Evolutionary conservation across 1,140 invertebrate species (phyloP), one percentile per base, ranked within the genome.

Genomic region (Anastrepha obliqua): DNA sequence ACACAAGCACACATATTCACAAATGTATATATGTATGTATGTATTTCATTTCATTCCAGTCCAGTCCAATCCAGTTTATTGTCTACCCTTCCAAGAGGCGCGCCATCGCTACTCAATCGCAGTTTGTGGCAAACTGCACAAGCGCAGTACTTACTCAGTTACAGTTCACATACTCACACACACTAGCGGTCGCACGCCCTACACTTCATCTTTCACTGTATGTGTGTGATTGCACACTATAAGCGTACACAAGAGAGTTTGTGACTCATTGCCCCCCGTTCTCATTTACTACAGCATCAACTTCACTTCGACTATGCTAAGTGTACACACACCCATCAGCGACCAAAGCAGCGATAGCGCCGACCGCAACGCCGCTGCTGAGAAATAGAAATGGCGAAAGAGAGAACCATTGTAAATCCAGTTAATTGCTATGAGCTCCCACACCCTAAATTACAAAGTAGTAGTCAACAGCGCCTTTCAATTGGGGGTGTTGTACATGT

Each of bases 51-150:
- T 74, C n/a, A 44, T 74, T 74, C 70, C 70, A 74, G 70, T 74
- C 47, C 8, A 81, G 17, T 81, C 47, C 74, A 51, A 81, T 81
- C 74, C 74, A 55, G 8, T 81, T 81, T 81, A 55, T 81, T 81
- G 74, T 81, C 74, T 81, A n/a, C 44, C 17, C 47, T 81, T 81
- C 47, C 47, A 81, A 81, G 74, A 58, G 51, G 74, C 74, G 20
- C 74, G 74, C n/a, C 51, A n/a, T 81, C 20, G 51, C 74, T 29
- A 17, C 74, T 55, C 74, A 81, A 81, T 81, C 74, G 74, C 74
- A 81, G 74, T 81, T 81, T 81, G 47, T n/a, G 74, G 44, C 74
- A 81, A 81, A 81, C 51, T 81, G 74, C 74, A 81, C 47, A 81
- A 81, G 47, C 74, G 74, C 74, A 81, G n/a, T 81, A n/a, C 47